Evolutionary conservation across 2,888 invertebrate genomes (phyloP).

Genomic region (Thumatha senex): DNA sequence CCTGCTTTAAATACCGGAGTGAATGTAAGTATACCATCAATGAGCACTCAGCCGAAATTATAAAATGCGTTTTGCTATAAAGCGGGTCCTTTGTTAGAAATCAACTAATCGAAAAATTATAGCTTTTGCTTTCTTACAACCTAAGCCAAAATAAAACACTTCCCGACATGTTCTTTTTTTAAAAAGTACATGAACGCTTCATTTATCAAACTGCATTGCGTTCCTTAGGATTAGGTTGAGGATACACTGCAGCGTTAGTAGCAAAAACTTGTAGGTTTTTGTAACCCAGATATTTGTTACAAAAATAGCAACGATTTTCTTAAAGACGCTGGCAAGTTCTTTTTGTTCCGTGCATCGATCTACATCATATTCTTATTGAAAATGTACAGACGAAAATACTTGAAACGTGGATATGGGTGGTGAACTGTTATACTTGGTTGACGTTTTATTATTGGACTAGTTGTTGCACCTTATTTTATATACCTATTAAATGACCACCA

Average conservation of each 20-base stretch:
- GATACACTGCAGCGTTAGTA: slow-evolving; percentile 8
- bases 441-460: too few species aligned
- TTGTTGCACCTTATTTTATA: too few species aligned
- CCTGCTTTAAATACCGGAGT: slow-evolving; percentile 15
- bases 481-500: too few species aligned
- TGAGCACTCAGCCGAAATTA: slow-evolving; percentile 11
- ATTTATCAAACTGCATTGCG: slow-evolving; percentile 23
- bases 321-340: background rate
- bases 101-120: background rate
- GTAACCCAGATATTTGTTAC: slow-evolving; percentile 2
- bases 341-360: background rate
- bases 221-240: slow-evolving; percentile 17
- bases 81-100: slow-evolving; percentile 3
- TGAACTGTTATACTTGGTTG: too few species aligned
- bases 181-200: slow-evolving; percentile 3
- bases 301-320: slow-evolving; percentile 15
- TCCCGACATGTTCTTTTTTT: background rate
- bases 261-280: slow-evolving; percentile 10
- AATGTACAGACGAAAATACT: too few species aligned
- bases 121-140: background rate
- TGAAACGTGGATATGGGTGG: too few species aligned
- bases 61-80: slow-evolving; percentile 5
- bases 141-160: background rate
- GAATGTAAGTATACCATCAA: slow-evolving; percentile 23
- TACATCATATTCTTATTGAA: too few species aligned